Percentiles rank a stretch among this genome's conserved stretches.
Conservation (phyloP, 1,140 invertebrate genomes). For the Calephelis virginiensis region DNA sequence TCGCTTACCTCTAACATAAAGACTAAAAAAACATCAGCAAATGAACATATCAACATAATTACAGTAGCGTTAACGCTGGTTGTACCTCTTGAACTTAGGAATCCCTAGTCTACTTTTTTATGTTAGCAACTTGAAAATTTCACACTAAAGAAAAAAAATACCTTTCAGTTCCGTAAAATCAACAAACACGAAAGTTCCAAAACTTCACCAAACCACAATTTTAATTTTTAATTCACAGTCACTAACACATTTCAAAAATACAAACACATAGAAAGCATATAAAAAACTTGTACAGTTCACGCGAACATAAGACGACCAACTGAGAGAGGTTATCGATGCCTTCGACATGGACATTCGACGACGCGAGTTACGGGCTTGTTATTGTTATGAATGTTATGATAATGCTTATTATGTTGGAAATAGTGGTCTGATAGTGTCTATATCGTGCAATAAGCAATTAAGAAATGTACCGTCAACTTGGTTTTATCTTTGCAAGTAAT, state of each 20-base stretch:
- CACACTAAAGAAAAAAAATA: background rate
- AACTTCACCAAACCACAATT: background rate
- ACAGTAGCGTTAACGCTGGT: no score
- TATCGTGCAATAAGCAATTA: constrained; percentile 73
- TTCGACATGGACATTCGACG: constrained; percentile 32
- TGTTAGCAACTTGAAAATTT: no score
- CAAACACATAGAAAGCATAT: constrained; percentile 10
- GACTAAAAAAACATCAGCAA: no score
- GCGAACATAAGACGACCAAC: constrained; percentile 31
- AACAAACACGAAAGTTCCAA: background rate
- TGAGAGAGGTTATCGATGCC: constrained; percentile 38
- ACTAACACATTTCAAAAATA: background rate
- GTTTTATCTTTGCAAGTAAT: constrained; percentile 51
- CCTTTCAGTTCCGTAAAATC: background rate
- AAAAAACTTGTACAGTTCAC: constrained; percentile 22
- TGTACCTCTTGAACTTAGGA: no score
- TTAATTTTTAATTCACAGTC: background rate
- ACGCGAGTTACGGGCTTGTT: constrained; percentile 63
- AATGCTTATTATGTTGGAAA: constrained; percentile 75
- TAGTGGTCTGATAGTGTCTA: constrained; percentile 65
- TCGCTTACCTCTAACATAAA: no score
- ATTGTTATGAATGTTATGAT: constrained; percentile 76
- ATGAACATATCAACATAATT: no score
- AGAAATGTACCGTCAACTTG: constrained; percentile 55
- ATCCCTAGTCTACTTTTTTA: no score